phyloP scores from a whole-genome alignment of 2,797 vertebrate species.

The Poecilia wingei region DNA sequence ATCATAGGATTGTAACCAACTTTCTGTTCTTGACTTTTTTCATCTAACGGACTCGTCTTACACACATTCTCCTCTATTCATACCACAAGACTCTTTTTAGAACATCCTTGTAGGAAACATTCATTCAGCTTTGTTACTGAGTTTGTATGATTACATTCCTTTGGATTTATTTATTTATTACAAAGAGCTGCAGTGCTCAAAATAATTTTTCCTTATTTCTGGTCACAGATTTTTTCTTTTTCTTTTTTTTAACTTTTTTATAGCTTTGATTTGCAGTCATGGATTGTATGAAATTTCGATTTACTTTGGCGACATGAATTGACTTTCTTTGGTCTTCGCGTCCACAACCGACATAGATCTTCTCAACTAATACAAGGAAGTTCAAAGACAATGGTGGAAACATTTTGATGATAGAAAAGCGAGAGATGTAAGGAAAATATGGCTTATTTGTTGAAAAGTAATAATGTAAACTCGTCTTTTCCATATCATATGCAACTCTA shows the following conservation, averaged over 20 bases:
- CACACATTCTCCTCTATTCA: not conserved
- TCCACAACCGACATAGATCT: not conserved
- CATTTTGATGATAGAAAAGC: not conserved
- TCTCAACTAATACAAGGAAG: not conserved
- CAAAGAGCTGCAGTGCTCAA: not conserved
- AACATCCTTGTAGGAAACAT: not conserved
- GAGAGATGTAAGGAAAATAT: not conserved
- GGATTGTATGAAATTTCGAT: not conserved
- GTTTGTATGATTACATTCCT: not conserved
- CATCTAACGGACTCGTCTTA: not conserved
- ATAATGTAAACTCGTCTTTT: not conserved
- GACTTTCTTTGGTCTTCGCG: not conserved
- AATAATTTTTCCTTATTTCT: not conserved
- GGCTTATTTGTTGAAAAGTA: not conserved
- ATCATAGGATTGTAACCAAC: conserved; percentile 7
- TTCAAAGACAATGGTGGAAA: not conserved
- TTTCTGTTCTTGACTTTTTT: not conserved
- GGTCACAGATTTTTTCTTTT: not conserved
- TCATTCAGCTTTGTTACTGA: not conserved
- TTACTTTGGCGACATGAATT: not conserved
- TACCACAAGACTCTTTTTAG: not conserved
- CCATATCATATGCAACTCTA: not conserved
- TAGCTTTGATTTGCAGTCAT: not conserved
- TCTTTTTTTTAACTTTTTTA: not conserved
- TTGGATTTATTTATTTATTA: not conserved